phyloP scores from a whole-genome alignment of 23 tunicate species.

The Ciona savignyi region DNA sequence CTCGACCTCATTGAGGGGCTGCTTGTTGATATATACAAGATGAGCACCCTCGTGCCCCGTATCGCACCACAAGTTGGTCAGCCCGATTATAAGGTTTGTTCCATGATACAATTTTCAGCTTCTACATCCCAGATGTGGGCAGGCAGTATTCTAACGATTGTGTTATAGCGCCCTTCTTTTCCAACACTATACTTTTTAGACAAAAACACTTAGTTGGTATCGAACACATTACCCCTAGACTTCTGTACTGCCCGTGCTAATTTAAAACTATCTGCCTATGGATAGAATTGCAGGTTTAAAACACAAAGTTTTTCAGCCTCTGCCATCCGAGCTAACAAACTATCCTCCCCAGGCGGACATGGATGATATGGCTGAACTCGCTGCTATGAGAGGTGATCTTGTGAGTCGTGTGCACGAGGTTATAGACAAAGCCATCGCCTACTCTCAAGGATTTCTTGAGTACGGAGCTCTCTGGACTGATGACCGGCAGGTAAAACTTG shows the following conservation, averaged over 20 bases:
- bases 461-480: constrained; percentile 90
- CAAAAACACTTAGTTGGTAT: no score
- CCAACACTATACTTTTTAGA: no score
- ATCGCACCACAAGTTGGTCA: constrained; percentile 52
- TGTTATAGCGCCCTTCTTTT: no score
- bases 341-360: constrained; percentile 93
- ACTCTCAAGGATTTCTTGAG: constrained; percentile 65
- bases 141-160: no score
- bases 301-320: no score
- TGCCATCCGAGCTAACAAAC: no score
- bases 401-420: constrained; percentile 53
- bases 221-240: no score
- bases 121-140: no score
- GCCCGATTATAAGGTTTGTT: constrained; percentile 44
- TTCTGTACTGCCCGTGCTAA: no score
- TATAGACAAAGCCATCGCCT: constrained; percentile 81
- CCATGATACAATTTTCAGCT: no score
- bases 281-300: no score
- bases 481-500: constrained; percentile 67
- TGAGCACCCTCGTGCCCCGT: constrained; percentile 81
- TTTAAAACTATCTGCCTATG: no score
- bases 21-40: constrained; percentile 68
- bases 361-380: constrained; percentile 74
- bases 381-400: constrained; percentile 45
- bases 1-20: constrained; percentile 57